A percentile compares a stretch with the other conserved stretches of the same genome.
Evolutionary conservation across 2,797 vertebrate species (phyloP).

Genomic region (Falco concolor): DNA sequence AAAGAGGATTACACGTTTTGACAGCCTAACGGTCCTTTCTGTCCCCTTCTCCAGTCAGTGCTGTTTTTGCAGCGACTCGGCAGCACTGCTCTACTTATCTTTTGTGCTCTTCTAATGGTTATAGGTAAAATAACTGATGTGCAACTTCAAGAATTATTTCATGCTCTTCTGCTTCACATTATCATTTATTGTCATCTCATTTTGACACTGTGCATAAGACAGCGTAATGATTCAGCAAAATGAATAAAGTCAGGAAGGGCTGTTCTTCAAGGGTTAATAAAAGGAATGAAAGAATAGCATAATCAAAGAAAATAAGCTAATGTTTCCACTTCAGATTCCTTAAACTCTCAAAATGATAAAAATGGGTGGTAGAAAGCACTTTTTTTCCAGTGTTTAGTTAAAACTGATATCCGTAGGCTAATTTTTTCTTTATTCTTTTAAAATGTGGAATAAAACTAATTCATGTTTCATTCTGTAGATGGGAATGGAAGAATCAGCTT

Average conservation of each 20-base stretch:
- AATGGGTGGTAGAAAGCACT: neutral
- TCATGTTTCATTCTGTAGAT: conserved; percentile 34
- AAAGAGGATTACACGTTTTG: neutral
- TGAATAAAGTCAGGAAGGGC: neutral
- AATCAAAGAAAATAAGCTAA: neutral
- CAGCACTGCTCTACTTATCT: neutral
- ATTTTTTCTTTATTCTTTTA: neutral
- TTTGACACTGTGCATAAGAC: neutral
- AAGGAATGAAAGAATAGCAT: neutral
- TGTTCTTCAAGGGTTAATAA: neutral
- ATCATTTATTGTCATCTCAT: neutral
- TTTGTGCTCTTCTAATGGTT: neutral
- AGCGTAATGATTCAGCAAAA: neutral
- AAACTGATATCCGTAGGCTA: neutral
- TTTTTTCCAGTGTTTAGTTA: neutral
- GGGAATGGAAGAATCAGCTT: conserved; percentile 31
- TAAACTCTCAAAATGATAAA: neutral
- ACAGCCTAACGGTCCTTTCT: neutral
- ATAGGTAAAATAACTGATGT: neutral
- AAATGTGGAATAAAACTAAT: neutral
- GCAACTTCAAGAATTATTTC: neutral
- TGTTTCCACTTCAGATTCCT: neutral
- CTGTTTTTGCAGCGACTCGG: neutral
- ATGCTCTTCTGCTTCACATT: neutral
- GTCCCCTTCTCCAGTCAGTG: neutral